Conservation (phyloP, 2,888 invertebrate species). For the Tanypteryx hageni region DNA sequence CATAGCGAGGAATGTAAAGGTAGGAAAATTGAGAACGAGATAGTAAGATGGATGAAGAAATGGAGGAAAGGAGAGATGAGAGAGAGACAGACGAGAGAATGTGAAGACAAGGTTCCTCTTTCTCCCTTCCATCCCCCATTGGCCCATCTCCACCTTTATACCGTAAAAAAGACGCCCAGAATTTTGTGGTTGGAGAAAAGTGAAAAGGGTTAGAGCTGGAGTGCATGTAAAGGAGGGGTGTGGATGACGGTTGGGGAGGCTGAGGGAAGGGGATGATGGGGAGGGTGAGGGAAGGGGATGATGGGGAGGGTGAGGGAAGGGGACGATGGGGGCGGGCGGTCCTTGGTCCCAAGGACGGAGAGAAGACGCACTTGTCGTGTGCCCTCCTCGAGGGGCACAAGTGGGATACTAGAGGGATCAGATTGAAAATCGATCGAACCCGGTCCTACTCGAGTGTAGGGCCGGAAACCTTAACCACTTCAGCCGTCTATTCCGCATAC, state of each 20-base stretch:
- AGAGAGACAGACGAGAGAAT: not conserved
- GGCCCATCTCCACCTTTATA: not conserved
- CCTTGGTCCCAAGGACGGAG: not conserved
- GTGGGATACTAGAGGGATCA: not conserved
- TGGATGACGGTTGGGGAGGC: too few species aligned
- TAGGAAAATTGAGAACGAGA: not conserved
- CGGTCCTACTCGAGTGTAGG: not conserved
- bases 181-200: not conserved
- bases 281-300: too few species aligned
- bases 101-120: not conserved
- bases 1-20: not conserved
- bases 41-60: not conserved
- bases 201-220: not conserved
- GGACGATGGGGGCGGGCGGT: not conserved
- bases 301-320: not conserved
- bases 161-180: slow-evolving; percentile 1
- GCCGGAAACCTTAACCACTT: not conserved
- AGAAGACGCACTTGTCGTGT: not conserved
- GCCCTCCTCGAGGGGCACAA: not conserved
- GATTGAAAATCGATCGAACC: slow-evolving; percentile 32
- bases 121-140: not conserved
- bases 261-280: too few species aligned
- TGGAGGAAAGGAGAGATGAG: not conserved
- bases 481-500: not conserved
- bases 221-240: too few species aligned